Base-by-base conservation (phyloP, 2,113 vertebrate genomes). In the Poeciliopsis retropinna region DNA sequence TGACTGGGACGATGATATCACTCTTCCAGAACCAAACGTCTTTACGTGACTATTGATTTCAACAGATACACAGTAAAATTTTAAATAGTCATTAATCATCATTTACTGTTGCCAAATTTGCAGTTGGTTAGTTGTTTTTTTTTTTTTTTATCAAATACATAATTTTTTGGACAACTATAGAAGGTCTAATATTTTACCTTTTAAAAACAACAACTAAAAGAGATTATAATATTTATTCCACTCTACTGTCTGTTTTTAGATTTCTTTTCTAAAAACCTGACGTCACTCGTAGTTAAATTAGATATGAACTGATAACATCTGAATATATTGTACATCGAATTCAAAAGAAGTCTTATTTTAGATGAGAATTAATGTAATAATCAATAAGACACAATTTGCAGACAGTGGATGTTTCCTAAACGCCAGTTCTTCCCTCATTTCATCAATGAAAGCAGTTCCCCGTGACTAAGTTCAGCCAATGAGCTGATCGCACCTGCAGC, bases 391-490 rank as follows among this genome's bases (percentile, higher is more conserved):
- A 25, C 8, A 32, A 41, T 15, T 19, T 60, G 27, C 3, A 37
- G 19, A 41, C 28, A 9, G 27, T 44, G 27, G n/a, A 44, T 2
- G 11, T 12, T 54, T 57, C 34, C 51, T 27, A 25, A 44, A 9
- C 60, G 22, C 27, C 19, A 3, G 12, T 31, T 19, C 39, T 22
- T 9, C 22, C n/a, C 4, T 19, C 11, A 62, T 75, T 87, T 86
- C 63, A 72, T 87, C 82, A 89, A 90, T 85, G 81, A 83, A 76
- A 60, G 73, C 60, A 30, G 72, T 44, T 73, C 17, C 74, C 85
- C 86, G 83, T 91, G 83, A 90, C 30, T 25, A 41, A 1, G 6
- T 15, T 57, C 67, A 80, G 79, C 91, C 91, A 92, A 90, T 92
- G 13, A 83, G 79, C 65, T 11, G 28, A 61, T 57, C 39, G 76